phyloP scores from a whole-genome alignment of 2,113 vertebrate genomes.

The Cyanistes caeruleus region DNA sequence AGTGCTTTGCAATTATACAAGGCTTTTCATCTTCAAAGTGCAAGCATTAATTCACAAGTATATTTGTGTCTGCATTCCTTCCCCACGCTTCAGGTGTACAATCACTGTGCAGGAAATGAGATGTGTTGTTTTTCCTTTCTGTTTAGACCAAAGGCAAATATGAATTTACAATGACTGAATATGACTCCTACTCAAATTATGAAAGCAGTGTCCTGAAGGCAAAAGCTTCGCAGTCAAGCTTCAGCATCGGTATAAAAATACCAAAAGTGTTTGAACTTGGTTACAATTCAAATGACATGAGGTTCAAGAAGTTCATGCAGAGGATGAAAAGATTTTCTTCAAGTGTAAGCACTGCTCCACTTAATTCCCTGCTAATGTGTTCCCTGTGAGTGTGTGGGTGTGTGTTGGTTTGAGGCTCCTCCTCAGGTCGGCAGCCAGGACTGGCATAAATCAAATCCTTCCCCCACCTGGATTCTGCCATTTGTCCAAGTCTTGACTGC shows the following conservation, averaged over 20 bases:
- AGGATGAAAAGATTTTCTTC: slow-evolving; percentile 80
- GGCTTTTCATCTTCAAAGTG: slow-evolving; percentile 62
- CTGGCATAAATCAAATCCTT: not conserved
- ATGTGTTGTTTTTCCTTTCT: slow-evolving; percentile 40
- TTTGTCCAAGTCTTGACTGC: not conserved
- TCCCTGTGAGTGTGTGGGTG: not conserved
- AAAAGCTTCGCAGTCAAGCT: not conserved
- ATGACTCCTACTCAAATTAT: slow-evolving; percentile 83
- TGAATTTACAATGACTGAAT: slow-evolving; percentile 81
- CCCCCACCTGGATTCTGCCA: not conserved
- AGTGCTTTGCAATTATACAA: slow-evolving; percentile 42
- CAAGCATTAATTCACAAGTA: slow-evolving; percentile 51
- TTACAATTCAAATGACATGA: slow-evolving; percentile 53
- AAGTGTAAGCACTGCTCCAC: slow-evolving; percentile 76
- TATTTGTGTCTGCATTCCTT: slow-evolving; percentile 6
- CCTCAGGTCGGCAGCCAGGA: not conserved
- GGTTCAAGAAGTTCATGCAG: slow-evolving; percentile 73
- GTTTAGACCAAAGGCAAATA: slow-evolving; percentile 87
- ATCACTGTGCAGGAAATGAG: slow-evolving; percentile 27
- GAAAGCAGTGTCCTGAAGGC: slow-evolving; percentile 56
- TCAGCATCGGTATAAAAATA: slow-evolving; percentile 76
- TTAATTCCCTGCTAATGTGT: not conserved
- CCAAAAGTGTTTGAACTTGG: slow-evolving; percentile 70
- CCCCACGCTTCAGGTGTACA: slow-evolving; percentile 34
- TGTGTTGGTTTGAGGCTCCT: not conserved